Evolutionary conservation across 2,797 vertebrate species (phyloP).

Genomic region (Sphenodon punctatus): DNA sequence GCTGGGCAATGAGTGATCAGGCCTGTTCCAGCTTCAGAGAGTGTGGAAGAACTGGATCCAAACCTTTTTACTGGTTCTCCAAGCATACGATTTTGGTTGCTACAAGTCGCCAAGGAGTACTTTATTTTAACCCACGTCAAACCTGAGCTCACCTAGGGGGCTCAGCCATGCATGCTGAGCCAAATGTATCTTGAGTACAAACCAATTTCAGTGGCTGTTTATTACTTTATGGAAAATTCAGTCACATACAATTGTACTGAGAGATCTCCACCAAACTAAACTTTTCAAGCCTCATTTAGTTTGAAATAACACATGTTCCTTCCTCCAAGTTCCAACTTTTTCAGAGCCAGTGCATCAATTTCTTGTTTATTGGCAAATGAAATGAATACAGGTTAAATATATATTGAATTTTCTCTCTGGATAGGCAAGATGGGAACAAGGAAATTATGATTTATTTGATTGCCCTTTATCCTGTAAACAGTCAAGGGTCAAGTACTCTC

Average conservation of each 20-base stretch:
- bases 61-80: conserved; percentile 27
- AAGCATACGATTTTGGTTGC: conserved; percentile 44
- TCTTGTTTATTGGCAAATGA: conserved; percentile 47
- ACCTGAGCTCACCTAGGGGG: conserved; percentile 48
- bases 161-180: conserved; percentile 33
- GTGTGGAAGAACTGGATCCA: conserved; percentile 39
- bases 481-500: background rate
- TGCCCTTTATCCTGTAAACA: conserved; percentile 5
- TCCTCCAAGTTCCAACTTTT: background rate
- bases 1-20: conserved; percentile 18
- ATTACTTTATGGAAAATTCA: conserved; percentile 56
- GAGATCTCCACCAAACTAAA: conserved; percentile 5
- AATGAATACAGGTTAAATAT: conserved; percentile 31
- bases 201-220: conserved; percentile 50
- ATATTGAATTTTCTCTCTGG: conserved; percentile 18
- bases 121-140: conserved; percentile 49
- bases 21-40: conserved; percentile 40
- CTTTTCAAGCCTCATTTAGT: conserved; percentile 23
- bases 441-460: conserved; percentile 36
- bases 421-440: conserved; percentile 15
- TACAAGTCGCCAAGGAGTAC: background rate
- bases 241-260: conserved; percentile 5
- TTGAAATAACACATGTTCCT: conserved; percentile 38
- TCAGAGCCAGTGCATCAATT: background rate
- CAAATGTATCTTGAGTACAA: conserved; percentile 34